Percentiles rank a stretch among this genome's conserved stretches.
Evolutionary conservation across 2,888 invertebrate species (phyloP).

Genomic region (Apodemia zela): DNA sequence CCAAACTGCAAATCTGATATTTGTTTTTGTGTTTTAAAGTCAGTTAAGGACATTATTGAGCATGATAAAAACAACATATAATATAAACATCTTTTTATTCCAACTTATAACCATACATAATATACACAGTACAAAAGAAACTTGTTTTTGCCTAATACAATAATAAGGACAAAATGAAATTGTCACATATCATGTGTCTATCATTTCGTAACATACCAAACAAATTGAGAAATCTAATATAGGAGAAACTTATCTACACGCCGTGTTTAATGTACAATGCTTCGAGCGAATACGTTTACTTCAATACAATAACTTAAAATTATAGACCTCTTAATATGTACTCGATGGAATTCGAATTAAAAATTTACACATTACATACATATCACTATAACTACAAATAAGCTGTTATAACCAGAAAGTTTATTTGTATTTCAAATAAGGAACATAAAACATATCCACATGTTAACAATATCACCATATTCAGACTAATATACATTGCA

Average conservation of each 20-base stretch:
- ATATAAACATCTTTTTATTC: constrained; percentile 81
- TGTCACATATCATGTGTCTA: constrained; percentile 69
- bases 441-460: constrained; percentile 80
- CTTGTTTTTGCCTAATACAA: constrained; percentile 79
- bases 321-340: constrained; percentile 78
- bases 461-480: constrained; percentile 76
- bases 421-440: constrained; percentile 78
- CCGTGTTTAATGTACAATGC: no score
- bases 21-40: not conserved
- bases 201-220: constrained; percentile 69
- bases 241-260: no score
- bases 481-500: constrained; percentile 80
- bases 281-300: no score
- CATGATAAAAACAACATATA: constrained; percentile 53
- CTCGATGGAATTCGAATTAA: constrained; percentile 80
- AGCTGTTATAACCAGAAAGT: constrained; percentile 76
- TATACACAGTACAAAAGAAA: constrained; percentile 92
- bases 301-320: constrained; percentile 60
- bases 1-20: no score
- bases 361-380: constrained; percentile 79
- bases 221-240: constrained; percentile 50
- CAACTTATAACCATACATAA: constrained; percentile 88
- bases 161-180: constrained; percentile 77
- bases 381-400: constrained; percentile 76
- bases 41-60: not conserved